phyloP scores from a whole-genome alignment of 2,888 invertebrate species.

The Parapristionchus giblindavisi region DNA sequence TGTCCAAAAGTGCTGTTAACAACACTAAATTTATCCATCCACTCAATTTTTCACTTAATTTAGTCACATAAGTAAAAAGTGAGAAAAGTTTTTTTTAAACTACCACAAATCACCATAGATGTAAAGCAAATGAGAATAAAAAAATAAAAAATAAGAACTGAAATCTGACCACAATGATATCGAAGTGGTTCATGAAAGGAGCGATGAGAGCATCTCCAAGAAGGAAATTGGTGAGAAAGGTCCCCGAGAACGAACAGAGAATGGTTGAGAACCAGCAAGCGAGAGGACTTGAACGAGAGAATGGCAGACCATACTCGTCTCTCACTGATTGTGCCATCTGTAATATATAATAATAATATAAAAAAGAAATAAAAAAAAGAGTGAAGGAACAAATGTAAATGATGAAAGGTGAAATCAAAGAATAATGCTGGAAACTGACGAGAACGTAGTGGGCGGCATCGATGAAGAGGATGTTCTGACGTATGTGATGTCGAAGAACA shows the following conservation, averaged over 20 bases:
- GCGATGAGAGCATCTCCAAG: slow-evolving; percentile 94
- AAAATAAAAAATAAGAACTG: neutral
- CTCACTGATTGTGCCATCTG: slow-evolving; percentile 64
- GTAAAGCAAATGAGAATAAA: neutral
- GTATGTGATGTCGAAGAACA: too few species aligned
- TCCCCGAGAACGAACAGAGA: slow-evolving; percentile 94
- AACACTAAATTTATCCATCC: too few species aligned
- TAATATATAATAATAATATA: neutral
- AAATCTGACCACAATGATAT: slow-evolving; percentile 76
- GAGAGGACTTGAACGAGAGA: slow-evolving; percentile 94
- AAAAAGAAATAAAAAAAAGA: neutral
- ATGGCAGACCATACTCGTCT: slow-evolving; percentile 82
- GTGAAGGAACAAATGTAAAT: neutral
- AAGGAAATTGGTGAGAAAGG: slow-evolving; percentile 89
- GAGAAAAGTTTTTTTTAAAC: too few species aligned
- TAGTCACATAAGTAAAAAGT: too few species aligned
- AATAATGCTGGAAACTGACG: too few species aligned
- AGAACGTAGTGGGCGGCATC: slow-evolving; percentile 35
- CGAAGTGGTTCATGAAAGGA: slow-evolving; percentile 94
- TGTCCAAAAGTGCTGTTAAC: too few species aligned
- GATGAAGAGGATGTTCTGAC: too few species aligned
- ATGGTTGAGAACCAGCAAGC: slow-evolving; percentile 98
- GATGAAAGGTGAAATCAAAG: too few species aligned
- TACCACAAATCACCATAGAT: too few species aligned
- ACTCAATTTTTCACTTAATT: too few species aligned